Conservation (phyloP, 2,888 invertebrate species). For the Parascotia fuliginaria region DNA sequence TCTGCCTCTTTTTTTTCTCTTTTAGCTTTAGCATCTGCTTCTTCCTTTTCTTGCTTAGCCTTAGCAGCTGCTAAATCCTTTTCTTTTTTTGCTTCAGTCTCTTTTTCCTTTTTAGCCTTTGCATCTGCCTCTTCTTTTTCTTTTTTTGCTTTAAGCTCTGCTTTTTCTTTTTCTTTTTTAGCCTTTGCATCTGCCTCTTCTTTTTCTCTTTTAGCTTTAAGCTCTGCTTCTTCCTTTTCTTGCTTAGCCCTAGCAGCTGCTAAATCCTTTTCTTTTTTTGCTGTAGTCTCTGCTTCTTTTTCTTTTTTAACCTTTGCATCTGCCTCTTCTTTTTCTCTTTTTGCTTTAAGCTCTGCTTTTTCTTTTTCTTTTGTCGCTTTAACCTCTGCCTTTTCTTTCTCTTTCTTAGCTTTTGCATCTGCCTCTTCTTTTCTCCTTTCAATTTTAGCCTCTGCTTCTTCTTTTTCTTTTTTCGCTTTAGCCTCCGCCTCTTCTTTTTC, state of each 20-base stretch:
- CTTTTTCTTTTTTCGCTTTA: conserved; percentile 10
- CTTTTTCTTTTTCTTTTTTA: neutral
- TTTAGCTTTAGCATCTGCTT: too few relatives aligned
- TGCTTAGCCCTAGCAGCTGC: neutral
- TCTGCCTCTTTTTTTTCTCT: too few relatives aligned
- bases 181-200: neutral
- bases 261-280: conserved; percentile 7
- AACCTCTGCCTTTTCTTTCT: conserved; percentile 18
- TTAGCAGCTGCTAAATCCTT: too few relatives aligned
- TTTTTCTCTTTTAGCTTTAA: neutral
- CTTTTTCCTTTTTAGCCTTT: too few relatives aligned
- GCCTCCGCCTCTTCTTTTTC: conserved; percentile 20
- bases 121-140: too few relatives aligned
- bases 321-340: conserved; percentile 20
- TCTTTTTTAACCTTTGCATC: conserved; percentile 17
- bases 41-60: too few relatives aligned
- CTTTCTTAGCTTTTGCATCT: conserved; percentile 10
- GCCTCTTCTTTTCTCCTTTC: conserved; percentile 19
- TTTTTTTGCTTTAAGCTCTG: too few relatives aligned
- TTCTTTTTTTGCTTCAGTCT: too few relatives aligned
- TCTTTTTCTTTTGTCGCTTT: conserved; percentile 33
- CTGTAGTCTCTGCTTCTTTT: conserved; percentile 7
- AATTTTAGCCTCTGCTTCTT: conserved; percentile 8
- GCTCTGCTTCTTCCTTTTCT: neutral
- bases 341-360: conserved; percentile 17